phyloP scores from a whole-genome alignment of 2,888 invertebrate genomes.

The Galerucella pusilla region DNA sequence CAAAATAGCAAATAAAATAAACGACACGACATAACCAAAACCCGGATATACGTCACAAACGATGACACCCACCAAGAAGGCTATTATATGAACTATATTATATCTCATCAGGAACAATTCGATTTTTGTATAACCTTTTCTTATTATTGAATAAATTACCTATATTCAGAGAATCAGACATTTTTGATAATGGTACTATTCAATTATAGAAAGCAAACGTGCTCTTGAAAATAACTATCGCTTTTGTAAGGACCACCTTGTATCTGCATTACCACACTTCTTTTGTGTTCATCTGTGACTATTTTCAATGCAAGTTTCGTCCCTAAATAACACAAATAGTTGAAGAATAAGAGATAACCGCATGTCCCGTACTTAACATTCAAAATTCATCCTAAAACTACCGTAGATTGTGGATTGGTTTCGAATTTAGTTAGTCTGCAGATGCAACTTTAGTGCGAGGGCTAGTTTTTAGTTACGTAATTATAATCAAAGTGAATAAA shows the following conservation, averaged over 20 bases:
- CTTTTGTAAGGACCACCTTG: background rate
- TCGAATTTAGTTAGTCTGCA: constrained; percentile 1
- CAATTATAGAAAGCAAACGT: too few species aligned
- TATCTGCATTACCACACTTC: constrained; percentile 21
- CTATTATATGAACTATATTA: too few species aligned
- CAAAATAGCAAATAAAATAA: too few species aligned
- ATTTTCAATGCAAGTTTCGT: constrained; percentile 35
- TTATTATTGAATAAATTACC: too few species aligned
- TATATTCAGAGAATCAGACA: too few species aligned
- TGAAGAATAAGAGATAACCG: constrained; percentile 14
- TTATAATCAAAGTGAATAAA: too few species aligned
- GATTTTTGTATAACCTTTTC: too few species aligned
- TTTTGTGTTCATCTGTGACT: constrained; percentile 26
- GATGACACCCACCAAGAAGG: too few species aligned
- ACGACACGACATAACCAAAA: too few species aligned
- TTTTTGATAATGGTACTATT: too few species aligned
- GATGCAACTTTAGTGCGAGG: background rate
- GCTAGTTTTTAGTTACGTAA: background rate
- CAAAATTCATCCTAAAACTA: constrained; percentile 18
- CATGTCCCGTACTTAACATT: background rate
- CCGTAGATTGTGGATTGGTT: background rate
- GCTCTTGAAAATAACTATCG: background rate
- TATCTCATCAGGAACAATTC: too few species aligned
- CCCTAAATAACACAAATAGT: constrained; percentile 27
- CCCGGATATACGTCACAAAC: too few species aligned